Conservation (phyloP, 2,797 vertebrate genomes). For the Kryptopterus vitreolus region DNA sequence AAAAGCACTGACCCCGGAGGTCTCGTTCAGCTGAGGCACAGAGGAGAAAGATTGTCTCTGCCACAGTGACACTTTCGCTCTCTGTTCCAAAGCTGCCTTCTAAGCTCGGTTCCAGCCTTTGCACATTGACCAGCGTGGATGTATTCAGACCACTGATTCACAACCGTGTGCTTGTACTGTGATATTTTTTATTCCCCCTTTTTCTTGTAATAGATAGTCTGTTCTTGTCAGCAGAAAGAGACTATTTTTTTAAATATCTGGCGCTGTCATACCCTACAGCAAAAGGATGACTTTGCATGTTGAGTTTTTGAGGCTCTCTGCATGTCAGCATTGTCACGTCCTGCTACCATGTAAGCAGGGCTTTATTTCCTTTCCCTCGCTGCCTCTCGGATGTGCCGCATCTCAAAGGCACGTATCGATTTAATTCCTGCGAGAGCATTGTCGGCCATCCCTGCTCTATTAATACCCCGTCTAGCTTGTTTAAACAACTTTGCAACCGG, state of each 20-base stretch:
- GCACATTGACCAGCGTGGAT: conserved; percentile 23
- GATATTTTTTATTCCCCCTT: conserved; percentile 9
- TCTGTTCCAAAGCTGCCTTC: conserved; percentile 32
- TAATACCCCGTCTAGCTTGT: conserved; percentile 69
- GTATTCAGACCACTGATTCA: conserved; percentile 27
- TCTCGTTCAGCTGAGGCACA: conserved; percentile 36
- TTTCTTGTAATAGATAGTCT: conserved; percentile 10
- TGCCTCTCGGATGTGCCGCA: conserved; percentile 32
- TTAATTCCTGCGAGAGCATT: conserved; percentile 58
- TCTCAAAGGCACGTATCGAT: conserved; percentile 69
- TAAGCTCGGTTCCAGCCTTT: conserved; percentile 26
- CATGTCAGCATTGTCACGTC: conserved; percentile 12
- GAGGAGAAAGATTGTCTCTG: conserved; percentile 32
- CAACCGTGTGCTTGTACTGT: conserved; percentile 9
- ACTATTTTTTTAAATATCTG: conserved; percentile 34
- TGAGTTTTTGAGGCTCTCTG: conserved; percentile 11
- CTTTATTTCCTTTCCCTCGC: conserved; percentile 2
- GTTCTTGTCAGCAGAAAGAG: conserved; percentile 25
- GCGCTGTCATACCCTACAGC: conserved; percentile 28
- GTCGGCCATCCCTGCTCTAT: conserved; percentile 61
- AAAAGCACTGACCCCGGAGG: conserved; percentile 42
- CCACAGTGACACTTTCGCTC: conserved; percentile 36
- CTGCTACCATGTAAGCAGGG: neutral
- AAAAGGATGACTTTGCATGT: conserved; percentile 28
- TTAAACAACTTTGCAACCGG: conserved; percentile 64